Base-by-base conservation (phyloP, 1,140 invertebrate genomes). In the Orchesella cincta region DNA sequence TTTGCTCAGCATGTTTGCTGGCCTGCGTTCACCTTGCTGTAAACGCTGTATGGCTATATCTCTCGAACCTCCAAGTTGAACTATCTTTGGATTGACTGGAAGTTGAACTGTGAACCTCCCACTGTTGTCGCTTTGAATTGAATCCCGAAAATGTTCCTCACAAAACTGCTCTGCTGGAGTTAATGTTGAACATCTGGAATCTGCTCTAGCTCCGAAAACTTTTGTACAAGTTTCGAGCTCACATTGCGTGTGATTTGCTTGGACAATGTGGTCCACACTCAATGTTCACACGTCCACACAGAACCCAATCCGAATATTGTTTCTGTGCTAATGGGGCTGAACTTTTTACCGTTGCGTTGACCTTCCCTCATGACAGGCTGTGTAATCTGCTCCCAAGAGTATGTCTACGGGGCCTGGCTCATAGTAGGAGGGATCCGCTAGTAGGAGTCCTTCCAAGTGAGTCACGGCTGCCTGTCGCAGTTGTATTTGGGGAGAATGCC, bases 151-250 rank as follows among this genome's bases (percentile, higher is more conserved):
- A 70, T 83, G 81, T 5, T 78, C 33, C 36, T 84, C 83, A 70
- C 81, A 82, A 1, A 18, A 20, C 31, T 67, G 72, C 64, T 84
- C 83, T 16, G 52, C 64, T 28, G 14, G 23, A 29, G 79, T 77
- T 14, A 81, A 18, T 39, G n/a, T 26, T 57, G 33, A 0, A 16
- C 1, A 8, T 12, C 33, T 0, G 76, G 57, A n/a, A 78, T 14
- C 14, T 83, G 77, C 70, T 85, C 85, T 1, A 84, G 0, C 35
- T 83, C 76, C 84, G 83, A 85, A 72, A 85, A 85, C 82, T 39
- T 0, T 81, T 64, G 64, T 14, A 80, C 16, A 1, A 26, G 18
- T 1, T 57, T n/a, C 12, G 0, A 29, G 29, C 12, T 67, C 62
- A 67, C 62, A 67, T 12, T 67, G 28, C 5, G 23, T 29, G 33